Evolutionary conservation across 2,797 vertebrate genomes (phyloP), one percentile per base, ranked within the genome.

Genomic region (Pelochelys cantorii): DNA sequence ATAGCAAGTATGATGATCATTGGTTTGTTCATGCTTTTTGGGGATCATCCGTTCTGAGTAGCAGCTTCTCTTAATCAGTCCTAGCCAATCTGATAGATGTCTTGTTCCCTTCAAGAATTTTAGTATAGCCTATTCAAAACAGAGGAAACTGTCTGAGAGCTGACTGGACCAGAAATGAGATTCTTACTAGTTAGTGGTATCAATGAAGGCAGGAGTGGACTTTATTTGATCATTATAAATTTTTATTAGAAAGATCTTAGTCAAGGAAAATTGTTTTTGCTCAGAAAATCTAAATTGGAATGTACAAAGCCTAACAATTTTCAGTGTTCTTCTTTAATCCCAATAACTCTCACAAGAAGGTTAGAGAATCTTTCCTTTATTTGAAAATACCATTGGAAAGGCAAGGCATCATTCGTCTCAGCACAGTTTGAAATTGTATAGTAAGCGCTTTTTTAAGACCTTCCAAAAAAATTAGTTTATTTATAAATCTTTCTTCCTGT

Each of bases 271-370:
- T 88, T 92, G 31, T 85, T 96, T 93, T 77, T 92, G 86, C 93
- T 18, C 80, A 85, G 75, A 87, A 22, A 7, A 90, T 87, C 79
- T 90, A 84, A 90, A 80, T 93, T 81, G 82, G 13, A 90, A 94
- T 92, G 78, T 34, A 90, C 89, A 75, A 93, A 83, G 86, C 91
- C 79, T 86, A 79, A 22, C 84, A 56, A 90, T 95, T 93, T 95
- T 81, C 89, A 93, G 62, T 90, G 54, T 42, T 93, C 85, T 86
- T 48, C 83, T 90, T 91, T 93, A 86, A 91, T 94, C 83, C 48
- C 42, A 9, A n/a, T 80, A 92, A 92, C 34, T 89, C 53, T 78
- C 62, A 18, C 25, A 27, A 77, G 85, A 75, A 91, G 27, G 54
- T n/a, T 83, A 79, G 86, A 84, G 89, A 92, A 94, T 93, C 89